These are phyloP conservation scores for Pemphigus obesinymphae DNA, from an alignment of 1,140 invertebrate genomes.

Conservation along the genomic window DNA sequence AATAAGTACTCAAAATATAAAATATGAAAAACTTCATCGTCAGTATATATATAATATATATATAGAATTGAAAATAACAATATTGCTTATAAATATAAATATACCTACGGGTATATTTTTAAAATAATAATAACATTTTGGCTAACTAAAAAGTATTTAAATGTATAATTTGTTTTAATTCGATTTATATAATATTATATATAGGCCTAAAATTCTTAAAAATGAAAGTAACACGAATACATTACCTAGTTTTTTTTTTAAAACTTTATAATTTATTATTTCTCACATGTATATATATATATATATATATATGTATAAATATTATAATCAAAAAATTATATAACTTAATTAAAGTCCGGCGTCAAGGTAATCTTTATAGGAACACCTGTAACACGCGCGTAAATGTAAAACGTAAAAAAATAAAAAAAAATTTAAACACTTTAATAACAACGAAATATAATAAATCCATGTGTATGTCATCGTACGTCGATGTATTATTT, in stretches of 20 bases:
- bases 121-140: not conserved
- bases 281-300: not conserved
- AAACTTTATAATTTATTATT: not conserved
- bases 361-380: conserved; percentile 14
- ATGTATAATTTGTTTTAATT: conserved; percentile 16
- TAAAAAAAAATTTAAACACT: not conserved
- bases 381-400: conserved; percentile 14
- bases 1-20: not conserved
- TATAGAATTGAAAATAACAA: not conserved
- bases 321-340: not conserved
- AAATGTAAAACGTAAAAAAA: not conserved
- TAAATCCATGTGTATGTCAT: not conserved
- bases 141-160: conserved; percentile 11
- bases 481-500: not conserved
- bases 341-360: conserved; percentile 1
- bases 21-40: not conserved
- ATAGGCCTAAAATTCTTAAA: not conserved
- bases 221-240: not conserved
- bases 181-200: not conserved
- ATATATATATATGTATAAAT: not conserved
- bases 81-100: not conserved
- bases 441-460: conserved; percentile 21
- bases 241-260: conserved; percentile 11
- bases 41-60: not conserved
- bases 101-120: not conserved